Evolutionary conservation across 2,797 vertebrate genomes (phyloP).

Genomic region (Dryobates pubescens): DNA sequence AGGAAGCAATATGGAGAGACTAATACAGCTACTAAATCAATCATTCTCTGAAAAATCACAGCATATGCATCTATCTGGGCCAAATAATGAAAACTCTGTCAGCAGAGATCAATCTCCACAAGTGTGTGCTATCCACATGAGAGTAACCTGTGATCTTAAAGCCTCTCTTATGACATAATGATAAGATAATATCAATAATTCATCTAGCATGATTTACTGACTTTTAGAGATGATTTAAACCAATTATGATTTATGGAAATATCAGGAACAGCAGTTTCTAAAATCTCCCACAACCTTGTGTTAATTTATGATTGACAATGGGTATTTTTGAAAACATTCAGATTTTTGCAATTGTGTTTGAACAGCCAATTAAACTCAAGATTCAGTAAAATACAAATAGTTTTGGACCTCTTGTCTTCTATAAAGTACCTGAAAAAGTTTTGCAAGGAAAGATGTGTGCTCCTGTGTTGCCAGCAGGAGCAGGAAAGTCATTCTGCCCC

Average conservation of each 20-base stretch:
- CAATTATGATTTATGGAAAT: not conserved
- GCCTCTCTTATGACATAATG: not conserved
- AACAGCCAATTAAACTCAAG: not conserved
- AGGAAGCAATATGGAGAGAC: not conserved
- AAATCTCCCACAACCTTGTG: rapidly evolving
- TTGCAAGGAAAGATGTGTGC: not conserved
- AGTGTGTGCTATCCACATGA: not conserved
- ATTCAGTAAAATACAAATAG: not conserved
- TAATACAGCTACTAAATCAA: not conserved
- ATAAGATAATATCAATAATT: not conserved
- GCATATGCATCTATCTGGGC: not conserved
- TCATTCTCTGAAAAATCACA: rapidly evolving
- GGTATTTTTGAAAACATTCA: not conserved
- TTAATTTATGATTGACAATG: not conserved
- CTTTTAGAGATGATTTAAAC: not conserved
- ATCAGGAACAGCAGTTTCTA: not conserved
- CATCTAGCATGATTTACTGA: not conserved
- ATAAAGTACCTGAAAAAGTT: not conserved
- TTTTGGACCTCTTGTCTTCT: not conserved
- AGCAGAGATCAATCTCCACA: not conserved
- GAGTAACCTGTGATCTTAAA: not conserved
- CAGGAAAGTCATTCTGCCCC: no score
- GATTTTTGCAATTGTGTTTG: not conserved
- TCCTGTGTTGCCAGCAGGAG: no score
- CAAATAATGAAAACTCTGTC: not conserved